Conservation (phyloP, 30 jellyfish, hydroid and myxozoan species). For the Phacellophora camtschatica region DNA sequence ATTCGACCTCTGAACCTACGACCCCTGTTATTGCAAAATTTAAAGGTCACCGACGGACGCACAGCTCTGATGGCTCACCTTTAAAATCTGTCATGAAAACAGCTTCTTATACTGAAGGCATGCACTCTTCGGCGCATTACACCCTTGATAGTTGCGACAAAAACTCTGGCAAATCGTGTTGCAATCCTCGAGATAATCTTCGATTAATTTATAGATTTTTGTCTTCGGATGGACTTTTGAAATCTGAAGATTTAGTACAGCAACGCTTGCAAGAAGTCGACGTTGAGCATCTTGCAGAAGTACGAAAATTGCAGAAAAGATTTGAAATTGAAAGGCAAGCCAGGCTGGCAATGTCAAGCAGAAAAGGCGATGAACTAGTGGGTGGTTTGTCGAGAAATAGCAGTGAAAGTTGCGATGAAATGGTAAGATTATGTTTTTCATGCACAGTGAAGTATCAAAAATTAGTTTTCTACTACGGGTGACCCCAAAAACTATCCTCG, state of each 20-base stretch:
- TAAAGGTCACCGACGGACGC: slow-evolving; percentile 66
- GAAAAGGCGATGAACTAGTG: slow-evolving; percentile 21
- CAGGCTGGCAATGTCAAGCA: slow-evolving; percentile 27
- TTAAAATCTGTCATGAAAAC: slow-evolving; percentile 26
- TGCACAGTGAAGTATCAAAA: too few species aligned
- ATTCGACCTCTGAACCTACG: slow-evolving; percentile 56
- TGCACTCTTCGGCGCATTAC: slow-evolving; percentile 45
- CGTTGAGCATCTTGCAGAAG: slow-evolving; percentile 54
- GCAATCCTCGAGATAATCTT: slow-evolving; percentile 11
- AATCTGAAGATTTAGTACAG: slow-evolving; percentile 49
- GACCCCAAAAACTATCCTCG: too few species aligned
- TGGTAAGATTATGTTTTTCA: background rate
- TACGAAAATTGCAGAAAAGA: slow-evolving; percentile 62
- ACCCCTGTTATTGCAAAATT: slow-evolving; percentile 47
- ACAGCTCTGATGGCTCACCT: slow-evolving; percentile 65
- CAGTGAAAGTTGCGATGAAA: slow-evolving; percentile 30
- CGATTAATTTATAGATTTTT: slow-evolving; percentile 30
- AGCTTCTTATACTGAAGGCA: slow-evolving; percentile 49
- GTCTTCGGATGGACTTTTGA: slow-evolving; percentile 79
- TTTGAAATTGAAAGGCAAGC: slow-evolving; percentile 82
- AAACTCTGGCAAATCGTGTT: background rate
- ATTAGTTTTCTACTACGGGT: too few species aligned
- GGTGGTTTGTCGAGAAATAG: slow-evolving; percentile 9
- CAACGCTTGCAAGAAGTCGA: slow-evolving; percentile 58
- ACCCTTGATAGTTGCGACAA: slow-evolving; percentile 6